Evolutionary conservation across 2,888 invertebrate species (phyloP).

Genomic region (Protonemura montana): DNA sequence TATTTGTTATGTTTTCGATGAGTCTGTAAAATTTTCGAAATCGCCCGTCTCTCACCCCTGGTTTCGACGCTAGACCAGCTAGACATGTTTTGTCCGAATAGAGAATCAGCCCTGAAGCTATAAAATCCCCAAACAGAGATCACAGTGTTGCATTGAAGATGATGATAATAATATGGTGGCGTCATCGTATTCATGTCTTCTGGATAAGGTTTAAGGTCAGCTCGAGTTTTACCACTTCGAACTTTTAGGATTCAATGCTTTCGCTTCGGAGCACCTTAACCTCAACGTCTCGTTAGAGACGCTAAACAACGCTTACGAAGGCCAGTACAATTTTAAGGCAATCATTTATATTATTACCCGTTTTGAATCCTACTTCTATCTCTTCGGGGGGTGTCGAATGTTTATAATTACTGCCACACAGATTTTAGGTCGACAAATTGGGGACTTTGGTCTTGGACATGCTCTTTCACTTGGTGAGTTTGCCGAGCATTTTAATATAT

Average conservation of each 20-base stretch:
- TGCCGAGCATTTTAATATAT: background rate
- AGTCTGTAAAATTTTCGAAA: background rate
- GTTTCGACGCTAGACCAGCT: conserved; percentile 10
- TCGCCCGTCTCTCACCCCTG: background rate
- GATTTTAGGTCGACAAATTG: background rate
- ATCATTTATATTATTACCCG: background rate
- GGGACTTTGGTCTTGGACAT: background rate
- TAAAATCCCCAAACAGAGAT: conserved; percentile 28
- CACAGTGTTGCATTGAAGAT: conserved; percentile 34
- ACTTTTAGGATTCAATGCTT: background rate
- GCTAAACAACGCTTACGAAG: background rate
- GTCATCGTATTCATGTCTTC: conserved; percentile 3
- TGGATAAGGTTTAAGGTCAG: background rate
- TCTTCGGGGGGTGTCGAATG: background rate
- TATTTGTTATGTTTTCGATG: too few relatives aligned
- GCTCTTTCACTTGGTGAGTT: background rate
- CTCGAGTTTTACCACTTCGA: background rate
- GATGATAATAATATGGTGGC: conserved; percentile 26
- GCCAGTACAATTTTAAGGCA: background rate
- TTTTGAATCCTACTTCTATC: background rate
- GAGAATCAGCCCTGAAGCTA: background rate
- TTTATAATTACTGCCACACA: background rate
- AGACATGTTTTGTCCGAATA: conserved; percentile 30
- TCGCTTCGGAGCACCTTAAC: conserved; percentile 13
- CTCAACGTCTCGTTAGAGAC: background rate